A percentile compares a stretch with the other conserved stretches of the same genome.
Conservation (phyloP, 2,113 vertebrate genomes). For the Gnathonemus echidnorhynchus region DNA sequence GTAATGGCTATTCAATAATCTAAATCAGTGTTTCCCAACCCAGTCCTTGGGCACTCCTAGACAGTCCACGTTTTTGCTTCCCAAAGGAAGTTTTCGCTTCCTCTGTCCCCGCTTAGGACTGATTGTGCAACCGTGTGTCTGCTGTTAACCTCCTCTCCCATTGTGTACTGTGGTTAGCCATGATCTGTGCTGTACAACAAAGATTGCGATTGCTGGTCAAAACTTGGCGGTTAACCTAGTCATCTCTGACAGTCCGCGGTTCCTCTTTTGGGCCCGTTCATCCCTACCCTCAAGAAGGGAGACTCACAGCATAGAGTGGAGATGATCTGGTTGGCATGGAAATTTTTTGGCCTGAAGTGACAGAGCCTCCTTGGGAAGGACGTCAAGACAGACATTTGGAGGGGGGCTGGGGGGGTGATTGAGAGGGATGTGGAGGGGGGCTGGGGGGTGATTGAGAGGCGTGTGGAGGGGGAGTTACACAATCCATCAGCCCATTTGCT, state of each 20-base stretch:
- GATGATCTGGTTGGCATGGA: background rate
- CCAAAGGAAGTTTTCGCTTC: too few species aligned
- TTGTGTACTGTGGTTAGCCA: background rate
- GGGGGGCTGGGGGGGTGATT: conserved; percentile 21
- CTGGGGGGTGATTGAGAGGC: conserved; percentile 5
- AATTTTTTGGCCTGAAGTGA: background rate
- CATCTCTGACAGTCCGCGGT: background rate
- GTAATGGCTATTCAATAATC: background rate
- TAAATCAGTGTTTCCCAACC: background rate
- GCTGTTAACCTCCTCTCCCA: background rate
- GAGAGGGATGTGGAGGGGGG: background rate
- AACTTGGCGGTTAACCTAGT: background rate
- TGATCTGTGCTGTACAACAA: background rate
- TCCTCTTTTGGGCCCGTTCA: background rate
- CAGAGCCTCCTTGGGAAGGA: background rate
- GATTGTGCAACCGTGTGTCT: background rate
- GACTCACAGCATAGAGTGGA: background rate
- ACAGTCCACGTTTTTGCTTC: too few species aligned
- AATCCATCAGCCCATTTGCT: conserved; percentile 15
- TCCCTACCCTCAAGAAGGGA: background rate
- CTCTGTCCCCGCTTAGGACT: background rate
- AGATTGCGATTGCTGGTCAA: background rate
- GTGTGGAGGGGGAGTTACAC: background rate
- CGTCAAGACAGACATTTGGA: background rate
- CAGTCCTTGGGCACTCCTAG: too few species aligned